Evolutionary conservation across 2,888 invertebrate species (phyloP), one percentile per base, ranked within the genome.

Genomic region (Ethmia dodecea): DNA sequence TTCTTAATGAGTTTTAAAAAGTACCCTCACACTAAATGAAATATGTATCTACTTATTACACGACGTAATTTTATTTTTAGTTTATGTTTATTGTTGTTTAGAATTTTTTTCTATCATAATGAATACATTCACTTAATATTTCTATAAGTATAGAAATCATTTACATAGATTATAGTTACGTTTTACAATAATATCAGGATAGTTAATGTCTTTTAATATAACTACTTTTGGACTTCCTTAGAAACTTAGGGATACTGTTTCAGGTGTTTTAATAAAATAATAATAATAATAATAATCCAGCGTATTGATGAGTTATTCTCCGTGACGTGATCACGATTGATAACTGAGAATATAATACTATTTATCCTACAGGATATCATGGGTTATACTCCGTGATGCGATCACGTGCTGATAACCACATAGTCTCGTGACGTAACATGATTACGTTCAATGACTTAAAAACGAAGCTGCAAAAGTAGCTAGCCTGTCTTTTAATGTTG

Each of bases 381-480:
- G 6, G 29, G 34, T 28, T 34, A 34, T 28, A 27, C 34, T n/a
- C 22, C 28, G 28, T 34, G 34, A 22, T 28, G 34, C 20, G 34
- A 9, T 13, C 34, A 34, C 28, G 34, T n/a, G 28, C 14, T 14
- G 34, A 34, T 34, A n/a, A 28, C 15, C 34, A 22, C 12, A 5
- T 26, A 31, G 38, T 34, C 33, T 13, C 18, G 31, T 24, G 15
- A 8, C 28, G 31, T 28, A 38, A 38, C 34, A 25, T 22, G 34
- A 20, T 33, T 38, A 31, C 28, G 31, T 10, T 13, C 31, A 34
- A 6, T 10, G 31, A 33, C 34, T 20, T 28, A 29, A 14, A 31
- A 34, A 27, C 3, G 18, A 20, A 8, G 15, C 5, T 28, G 8
- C 15, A 15, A n/a, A 9, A 15, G 3, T 9, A 28, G n/a, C 2